A percentile compares a stretch with the other conserved stretches of the same genome.
These are phyloP conservation scores for Suncus etruscus DNA, from an alignment of 2,113 vertebrate genomes.

Conservation along the genomic window DNA sequence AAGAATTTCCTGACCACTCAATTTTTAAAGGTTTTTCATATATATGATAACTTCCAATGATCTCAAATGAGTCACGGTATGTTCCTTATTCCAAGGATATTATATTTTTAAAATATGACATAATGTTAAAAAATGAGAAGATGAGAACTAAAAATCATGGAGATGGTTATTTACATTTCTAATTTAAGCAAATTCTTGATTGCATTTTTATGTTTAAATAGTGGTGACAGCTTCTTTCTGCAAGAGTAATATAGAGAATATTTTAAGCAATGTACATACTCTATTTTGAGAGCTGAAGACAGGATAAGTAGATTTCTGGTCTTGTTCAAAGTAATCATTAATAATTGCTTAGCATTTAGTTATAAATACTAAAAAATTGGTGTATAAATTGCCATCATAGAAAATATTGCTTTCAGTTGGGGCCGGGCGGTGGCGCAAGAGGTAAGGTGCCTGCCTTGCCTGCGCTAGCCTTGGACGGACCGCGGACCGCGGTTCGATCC, in stretches of 20 bases:
- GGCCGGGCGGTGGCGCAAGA: too few species aligned
- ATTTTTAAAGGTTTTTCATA: background rate
- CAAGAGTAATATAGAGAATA: background rate
- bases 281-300: background rate
- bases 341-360: background rate
- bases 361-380: background rate
- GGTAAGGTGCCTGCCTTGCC: too few species aligned
- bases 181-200: conserved; percentile 34
- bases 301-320: background rate
- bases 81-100: background rate
- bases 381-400: background rate
- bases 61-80: background rate
- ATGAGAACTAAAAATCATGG: background rate
- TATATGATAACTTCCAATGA: background rate
- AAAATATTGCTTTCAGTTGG: background rate
- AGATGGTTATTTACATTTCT: conserved; percentile 6
- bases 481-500: too few species aligned
- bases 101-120: conserved; percentile 8
- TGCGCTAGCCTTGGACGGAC: too few species aligned
- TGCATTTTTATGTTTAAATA: background rate
- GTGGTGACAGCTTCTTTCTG: background rate
- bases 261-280: background rate
- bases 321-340: conserved; percentile 14
- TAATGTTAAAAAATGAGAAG: background rate
- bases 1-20: background rate